Conservation (phyloP, 2,888 invertebrate species). For the Bugula neritina region DNA sequence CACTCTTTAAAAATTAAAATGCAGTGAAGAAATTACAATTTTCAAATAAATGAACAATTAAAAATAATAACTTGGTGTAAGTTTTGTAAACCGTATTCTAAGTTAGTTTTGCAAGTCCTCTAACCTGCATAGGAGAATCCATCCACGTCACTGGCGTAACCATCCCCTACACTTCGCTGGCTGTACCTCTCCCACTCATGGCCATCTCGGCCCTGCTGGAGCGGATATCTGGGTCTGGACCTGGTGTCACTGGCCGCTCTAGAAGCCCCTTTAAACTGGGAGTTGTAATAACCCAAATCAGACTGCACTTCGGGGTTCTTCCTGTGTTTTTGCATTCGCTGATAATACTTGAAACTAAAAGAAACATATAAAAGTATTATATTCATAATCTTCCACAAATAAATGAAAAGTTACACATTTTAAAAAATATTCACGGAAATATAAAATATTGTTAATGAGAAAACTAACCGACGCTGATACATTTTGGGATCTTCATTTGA, state of each 20-base stretch:
- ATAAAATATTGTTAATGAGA: too few species aligned
- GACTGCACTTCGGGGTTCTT: constrained; percentile 15
- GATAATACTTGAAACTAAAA: constrained; percentile 23
- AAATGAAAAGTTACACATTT: too few species aligned
- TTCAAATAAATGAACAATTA: too few species aligned
- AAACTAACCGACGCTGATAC: constrained; percentile 19
- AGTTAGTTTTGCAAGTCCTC: too few species aligned
- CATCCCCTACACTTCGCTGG: constrained; percentile 32
- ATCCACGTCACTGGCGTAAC: constrained; percentile 47
- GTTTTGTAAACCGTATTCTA: too few species aligned
- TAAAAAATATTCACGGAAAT: too few species aligned
- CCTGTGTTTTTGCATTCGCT: constrained; percentile 17
- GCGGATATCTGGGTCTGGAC: not conserved
- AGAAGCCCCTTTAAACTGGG: not conserved
- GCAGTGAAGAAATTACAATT: too few species aligned
- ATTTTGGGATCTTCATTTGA: constrained; percentile 24
- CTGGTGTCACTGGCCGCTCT: constrained; percentile 10
- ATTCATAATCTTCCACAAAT: too few species aligned
- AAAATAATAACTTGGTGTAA: too few species aligned
- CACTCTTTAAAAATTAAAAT: too few species aligned
- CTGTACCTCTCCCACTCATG: constrained; percentile 18
- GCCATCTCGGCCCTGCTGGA: constrained; percentile 15
- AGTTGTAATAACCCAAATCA: constrained; percentile 22
- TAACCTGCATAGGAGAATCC: constrained; percentile 29
- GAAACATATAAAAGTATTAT: too few species aligned